Base-by-base conservation (phyloP, 1,140 invertebrate species). In the Heliconius congener region DNA sequence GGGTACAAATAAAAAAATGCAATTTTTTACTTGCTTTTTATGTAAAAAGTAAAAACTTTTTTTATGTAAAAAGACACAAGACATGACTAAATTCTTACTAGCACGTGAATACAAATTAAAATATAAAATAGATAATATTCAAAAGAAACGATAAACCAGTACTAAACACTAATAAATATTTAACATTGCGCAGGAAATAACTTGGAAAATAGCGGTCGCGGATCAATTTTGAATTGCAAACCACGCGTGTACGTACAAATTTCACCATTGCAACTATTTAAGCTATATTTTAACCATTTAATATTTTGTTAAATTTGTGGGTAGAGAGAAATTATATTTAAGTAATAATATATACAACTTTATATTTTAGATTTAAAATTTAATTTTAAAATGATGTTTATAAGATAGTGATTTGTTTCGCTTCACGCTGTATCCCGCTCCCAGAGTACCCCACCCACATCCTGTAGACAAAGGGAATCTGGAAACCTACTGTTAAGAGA, bases 211-310 rank as follows among this genome's bases (percentile, higher is more conserved):
- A n/a, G 37, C 39, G 37, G 34, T 16, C 27, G 23, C 39, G 13
- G 30, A 70, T 76, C 57, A 76, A 76, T 76, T 76, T 76, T 76
- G 16, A 50, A 57, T 76, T 42, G 18, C 57, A 50, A 76, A 50
- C 74, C 60, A 71, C 74, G 74, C 60, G 57, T 46, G 23, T 66
- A 27, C 74, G 37, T 46, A 46, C 37, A 76, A 66, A 42, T 23
- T 66, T 76, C 18, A 70, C 57, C 11, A 66, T 30, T 70, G 6
- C 23, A 42, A 75, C 39, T 76, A 76, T 76, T 76, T 50, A 19
- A 70, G 60, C 23, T 76, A 50, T 50, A 76, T 76, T 76, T 76
- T 39, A 70, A 19, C 66, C 66, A 27, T 46, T 76, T 70, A 34
- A 8, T 50, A 27, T 76, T 70, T 71, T 70, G 11, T 50, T 13